Base-by-base conservation (phyloP, 2,888 invertebrate species). In the Timandra comae region DNA sequence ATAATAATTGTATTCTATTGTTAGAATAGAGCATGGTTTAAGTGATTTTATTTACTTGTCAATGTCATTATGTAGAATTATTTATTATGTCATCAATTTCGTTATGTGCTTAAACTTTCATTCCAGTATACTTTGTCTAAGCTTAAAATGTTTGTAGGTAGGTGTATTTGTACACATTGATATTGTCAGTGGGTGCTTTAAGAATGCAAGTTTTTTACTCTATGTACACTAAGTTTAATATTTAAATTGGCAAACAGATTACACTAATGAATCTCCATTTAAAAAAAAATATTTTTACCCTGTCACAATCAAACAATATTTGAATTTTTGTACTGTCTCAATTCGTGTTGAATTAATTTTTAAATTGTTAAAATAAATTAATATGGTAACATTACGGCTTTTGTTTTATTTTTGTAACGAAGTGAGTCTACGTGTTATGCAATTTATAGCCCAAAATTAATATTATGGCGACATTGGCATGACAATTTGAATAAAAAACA, bases 301-400 rank as follows among this genome's bases (percentile, higher is more conserved):
- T 59, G 72, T 70, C 68, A 73, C 71, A 73, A 68, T 65, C 56
- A 52, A 58, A 27, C 40, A 36, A 13, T 40, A 37, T 60, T 60
- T 69, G 46, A 43, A 55, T 56, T 61, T 60, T 60, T 65, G 58
- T 56, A 63, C 53, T 59, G 60, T 71, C 54, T 71, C 67, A 62
- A 72, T 62, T 56, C 61, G 56, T 63, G 64, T 71, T 67, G 69
- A 70, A 69, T 69, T 73, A 68, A 73, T 73, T 10, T 75, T 67
- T 66, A 64, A 73, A 78, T 76, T 80, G 79, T 82, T 81, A 79
- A 46, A 48, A 80, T 82, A 82, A 82, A 82, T 80, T 82, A 82
- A 80, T 80, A 79, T 80, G 9, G 64, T 80, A 80, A 75, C 65
- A 74, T 72, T 70, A 52, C 57, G 52, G 51, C 57, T 69, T 74